Conservation (phyloP, 2,797 vertebrate genomes). For the Enteromius afrohamiltoni region DNA sequence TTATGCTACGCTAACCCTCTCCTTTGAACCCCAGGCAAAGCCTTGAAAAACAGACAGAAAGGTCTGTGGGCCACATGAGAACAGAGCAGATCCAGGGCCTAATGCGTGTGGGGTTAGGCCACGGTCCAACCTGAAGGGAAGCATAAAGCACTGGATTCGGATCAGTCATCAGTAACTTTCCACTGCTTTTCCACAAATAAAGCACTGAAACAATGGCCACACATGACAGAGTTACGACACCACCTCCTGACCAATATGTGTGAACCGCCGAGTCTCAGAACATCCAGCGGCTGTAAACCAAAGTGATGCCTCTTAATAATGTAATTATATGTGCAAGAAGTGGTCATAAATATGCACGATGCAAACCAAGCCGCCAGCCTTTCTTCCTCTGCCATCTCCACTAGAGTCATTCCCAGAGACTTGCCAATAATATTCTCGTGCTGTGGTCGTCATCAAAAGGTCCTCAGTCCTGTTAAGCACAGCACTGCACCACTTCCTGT, state of each 20-base stretch:
- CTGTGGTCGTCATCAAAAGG: constrained; percentile 70
- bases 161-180: constrained; percentile 75
- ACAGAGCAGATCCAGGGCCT: neutral
- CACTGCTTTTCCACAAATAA: constrained; percentile 72
- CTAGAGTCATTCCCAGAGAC: constrained; percentile 77
- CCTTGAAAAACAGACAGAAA: constrained; percentile 12
- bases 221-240: constrained; percentile 65
- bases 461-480: constrained; percentile 62
- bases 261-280: constrained; percentile 25
- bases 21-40: neutral
- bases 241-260: constrained; percentile 56
- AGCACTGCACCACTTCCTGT: constrained; percentile 67
- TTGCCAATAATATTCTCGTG: constrained; percentile 73
- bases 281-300: constrained; percentile 47
- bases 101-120: constrained; percentile 45
- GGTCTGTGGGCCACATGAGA: constrained; percentile 43
- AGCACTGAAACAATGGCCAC: constrained; percentile 58
- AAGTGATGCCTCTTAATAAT: constrained; percentile 68
- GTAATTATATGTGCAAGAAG: constrained; percentile 71
- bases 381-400: constrained; percentile 74
- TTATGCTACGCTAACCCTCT: neutral
- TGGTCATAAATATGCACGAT: constrained; percentile 66
- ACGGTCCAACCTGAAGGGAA: constrained; percentile 43
- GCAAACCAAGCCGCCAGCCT: constrained; percentile 68
- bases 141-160: constrained; percentile 56